A percentile compares a stretch with the other conserved stretches of the same genome.
Conservation (phyloP, 1,140 invertebrate genomes). For the Sitodiplosis mosellana region DNA sequence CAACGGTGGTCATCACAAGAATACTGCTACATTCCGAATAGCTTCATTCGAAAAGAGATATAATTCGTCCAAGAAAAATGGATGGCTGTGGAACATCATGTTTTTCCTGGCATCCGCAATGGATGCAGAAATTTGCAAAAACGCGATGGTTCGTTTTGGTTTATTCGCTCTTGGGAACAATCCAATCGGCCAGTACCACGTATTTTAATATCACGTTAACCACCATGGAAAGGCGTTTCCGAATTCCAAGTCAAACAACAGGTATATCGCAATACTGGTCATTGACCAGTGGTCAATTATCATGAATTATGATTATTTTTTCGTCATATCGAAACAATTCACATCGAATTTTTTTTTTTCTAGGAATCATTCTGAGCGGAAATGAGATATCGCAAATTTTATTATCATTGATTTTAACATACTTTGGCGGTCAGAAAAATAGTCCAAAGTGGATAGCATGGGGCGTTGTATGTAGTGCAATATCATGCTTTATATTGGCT, state of each 20-base stretch:
- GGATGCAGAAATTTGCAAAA: slow-evolving; percentile 40
- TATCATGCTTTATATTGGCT: slow-evolving; percentile 36
- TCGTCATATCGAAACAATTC: neutral
- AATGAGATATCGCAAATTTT: slow-evolving; percentile 44
- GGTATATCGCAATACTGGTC: slow-evolving; percentile 33
- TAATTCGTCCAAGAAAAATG: too few species aligned
- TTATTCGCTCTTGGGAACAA: slow-evolving; percentile 42
- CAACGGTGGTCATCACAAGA: too few species aligned
- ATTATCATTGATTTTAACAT: slow-evolving; percentile 30
- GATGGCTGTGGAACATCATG: slow-evolving; percentile 35
- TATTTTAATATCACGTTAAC: slow-evolving; percentile 47
- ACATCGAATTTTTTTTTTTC: slow-evolving; percentile 1
- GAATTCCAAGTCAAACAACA: slow-evolving; percentile 47
- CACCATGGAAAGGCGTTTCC: slow-evolving; percentile 50
- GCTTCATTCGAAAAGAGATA: too few species aligned
- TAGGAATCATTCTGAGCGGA: slow-evolving; percentile 39
- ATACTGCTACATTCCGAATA: too few species aligned
- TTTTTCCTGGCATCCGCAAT: slow-evolving; percentile 36
- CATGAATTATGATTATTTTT: neutral
- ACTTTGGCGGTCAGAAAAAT: slow-evolving; percentile 30
- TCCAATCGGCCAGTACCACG: slow-evolving; percentile 49
- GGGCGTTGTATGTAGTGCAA: slow-evolving; percentile 31
- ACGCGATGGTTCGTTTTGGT: slow-evolving; percentile 40
- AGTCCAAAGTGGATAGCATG: slow-evolving; percentile 36
- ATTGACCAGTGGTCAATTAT: slow-evolving; percentile 4